Base-by-base conservation (phyloP, 2,113 vertebrate species). In the Emydocephalus ijimae region DNA sequence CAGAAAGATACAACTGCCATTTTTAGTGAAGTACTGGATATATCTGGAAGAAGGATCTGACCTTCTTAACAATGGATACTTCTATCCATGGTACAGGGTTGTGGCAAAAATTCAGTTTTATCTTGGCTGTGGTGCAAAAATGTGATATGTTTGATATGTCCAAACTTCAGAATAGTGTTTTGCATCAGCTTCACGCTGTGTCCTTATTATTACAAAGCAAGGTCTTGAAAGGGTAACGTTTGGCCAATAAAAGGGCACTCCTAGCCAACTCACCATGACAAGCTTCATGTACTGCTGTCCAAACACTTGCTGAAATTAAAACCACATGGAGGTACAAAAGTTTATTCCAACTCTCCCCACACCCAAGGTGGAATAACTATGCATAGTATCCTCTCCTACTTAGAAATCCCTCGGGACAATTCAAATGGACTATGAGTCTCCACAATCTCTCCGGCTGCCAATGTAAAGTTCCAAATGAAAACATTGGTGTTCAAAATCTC, bases 111-210 rank as follows among this genome's bases (percentile, higher is more conserved):
- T 0, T 1, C 92, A 93, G 90, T 91, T 90, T 95, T 95, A 88
- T 89, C 57, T 95, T 96, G 96, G 96, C 95, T 6, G 2, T 57
- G 87, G 55, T 10, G 85, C 93, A 96, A 95, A 96, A 97, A 92
- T 56, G 92, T 56, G 92, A 90, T 89, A 86, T 29, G 74, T 92
- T 92, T 92, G 92, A 94, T 94, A 94, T 96, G 95, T 96, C 95
- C 93, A 91, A 91, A 96, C 94, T 96, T 95, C 92, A 94, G 89
- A 89, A 57, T 21, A 88, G 61, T 39, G 69, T 91, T 96, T 95
- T 93, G 89, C 92, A 95, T 94, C 92, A 92, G 92, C 93, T 91
- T 50, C 85, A 21, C 23, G 91, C 87, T 94, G 89, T 0, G 26
- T 54, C 93, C 93, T 91, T 87, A 93, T 92, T 94, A 92, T 95